Percentiles rank a stretch among this genome's conserved stretches.
These are phyloP conservation scores for Oceanodroma tethys DNA, from an alignment of 2,113 vertebrate species.

Conservation along the genomic window DNA sequence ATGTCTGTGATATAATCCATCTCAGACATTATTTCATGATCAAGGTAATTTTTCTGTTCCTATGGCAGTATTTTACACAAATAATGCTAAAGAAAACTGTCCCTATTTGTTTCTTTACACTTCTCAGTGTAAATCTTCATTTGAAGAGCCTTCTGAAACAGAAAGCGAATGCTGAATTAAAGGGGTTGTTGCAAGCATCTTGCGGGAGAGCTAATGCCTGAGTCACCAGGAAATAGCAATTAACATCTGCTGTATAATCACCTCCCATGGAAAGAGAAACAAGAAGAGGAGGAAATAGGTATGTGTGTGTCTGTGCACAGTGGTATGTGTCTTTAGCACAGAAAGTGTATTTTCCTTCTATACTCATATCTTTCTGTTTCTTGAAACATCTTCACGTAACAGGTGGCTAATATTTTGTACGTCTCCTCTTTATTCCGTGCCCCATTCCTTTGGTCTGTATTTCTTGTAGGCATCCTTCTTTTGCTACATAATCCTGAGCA, in stretches of 20 bases:
- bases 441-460: not conserved
- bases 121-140: not conserved
- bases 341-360: not conserved
- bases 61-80: constrained; percentile 17
- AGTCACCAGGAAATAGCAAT: not conserved
- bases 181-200: not conserved
- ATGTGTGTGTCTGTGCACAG: not conserved
- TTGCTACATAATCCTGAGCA: not conserved
- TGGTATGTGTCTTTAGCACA: not conserved
- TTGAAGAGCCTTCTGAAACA: not conserved
- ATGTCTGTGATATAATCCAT: not conserved
- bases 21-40: constrained; percentile 12
- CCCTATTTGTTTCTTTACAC: not conserved
- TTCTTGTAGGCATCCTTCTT: not conserved
- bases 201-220: not conserved
- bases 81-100: constrained; percentile 15
- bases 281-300: not conserved
- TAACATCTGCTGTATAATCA: not conserved
- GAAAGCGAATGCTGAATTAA: not conserved
- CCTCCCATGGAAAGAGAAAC: not conserved
- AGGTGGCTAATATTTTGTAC: not conserved
- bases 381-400: not conserved
- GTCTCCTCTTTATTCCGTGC: not conserved
- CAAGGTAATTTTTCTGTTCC: constrained; percentile 27
- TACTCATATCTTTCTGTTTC: not conserved